Conservation (phyloP, 2,888 invertebrate species). For the Hemistola chrysoprasaria region DNA sequence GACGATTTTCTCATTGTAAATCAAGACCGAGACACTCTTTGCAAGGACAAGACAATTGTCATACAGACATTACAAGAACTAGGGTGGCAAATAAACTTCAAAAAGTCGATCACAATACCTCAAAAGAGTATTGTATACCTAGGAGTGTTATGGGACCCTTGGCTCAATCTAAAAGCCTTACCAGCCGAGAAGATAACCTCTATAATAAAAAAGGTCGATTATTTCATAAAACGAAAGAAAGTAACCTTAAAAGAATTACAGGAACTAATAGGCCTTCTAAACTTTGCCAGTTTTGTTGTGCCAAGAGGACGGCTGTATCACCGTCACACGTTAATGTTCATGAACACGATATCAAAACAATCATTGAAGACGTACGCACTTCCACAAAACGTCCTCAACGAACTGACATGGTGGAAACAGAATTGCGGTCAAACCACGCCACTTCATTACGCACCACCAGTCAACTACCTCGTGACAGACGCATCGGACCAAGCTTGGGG, state of each 20-base stretch:
- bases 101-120: slow-evolving; percentile 18
- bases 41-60: too few relatives aligned
- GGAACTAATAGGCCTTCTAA: slow-evolving; percentile 6
- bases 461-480: slow-evolving; percentile 12
- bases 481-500: slow-evolving; percentile 11
- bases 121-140: slow-evolving; percentile 18
- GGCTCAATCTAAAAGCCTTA: slow-evolving; percentile 2
- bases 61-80: slow-evolving; percentile 3
- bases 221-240: not conserved
- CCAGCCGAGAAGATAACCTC: not conserved
- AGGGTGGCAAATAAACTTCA: slow-evolving; percentile 20
- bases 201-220: not conserved
- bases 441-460: slow-evolving; percentile 3
- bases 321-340: not conserved
- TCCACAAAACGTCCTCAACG: not conserved
- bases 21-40: not conserved
- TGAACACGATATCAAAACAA: not conserved
- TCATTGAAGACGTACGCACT: not conserved
- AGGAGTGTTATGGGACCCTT: slow-evolving; percentile 26
- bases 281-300: slow-evolving; percentile 10
- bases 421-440: not conserved
- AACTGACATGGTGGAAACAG: slow-evolving; percentile 3
- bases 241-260: slow-evolving; percentile 3
- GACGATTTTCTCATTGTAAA: slow-evolving; percentile 5
- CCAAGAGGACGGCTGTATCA: slow-evolving; percentile 5